Evolutionary conservation across 2,113 vertebrate genomes (phyloP).

Genomic region (Garra rufa): DNA sequence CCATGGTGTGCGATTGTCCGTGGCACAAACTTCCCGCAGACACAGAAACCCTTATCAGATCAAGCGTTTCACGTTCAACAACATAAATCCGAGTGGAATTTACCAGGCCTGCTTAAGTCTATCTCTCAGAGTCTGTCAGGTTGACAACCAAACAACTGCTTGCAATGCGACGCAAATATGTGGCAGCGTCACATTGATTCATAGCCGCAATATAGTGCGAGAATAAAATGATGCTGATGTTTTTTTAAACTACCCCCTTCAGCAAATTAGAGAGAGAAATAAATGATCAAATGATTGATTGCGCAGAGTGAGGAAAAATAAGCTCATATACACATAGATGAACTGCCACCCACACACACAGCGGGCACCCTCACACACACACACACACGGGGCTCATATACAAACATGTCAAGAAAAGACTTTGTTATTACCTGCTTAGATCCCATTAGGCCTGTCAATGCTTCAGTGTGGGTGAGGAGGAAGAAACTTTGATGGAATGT

Average conservation of each 20-base stretch:
- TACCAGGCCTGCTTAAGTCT: slow-evolving; percentile 55
- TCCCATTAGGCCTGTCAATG: slow-evolving; percentile 36
- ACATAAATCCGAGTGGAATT: slow-evolving; percentile 47
- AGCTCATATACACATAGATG: slow-evolving; percentile 27
- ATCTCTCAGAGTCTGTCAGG: slow-evolving; percentile 36
- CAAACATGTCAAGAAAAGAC: slow-evolving; percentile 42
- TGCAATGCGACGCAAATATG: slow-evolving; percentile 42
- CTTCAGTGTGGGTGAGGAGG: slow-evolving; percentile 23
- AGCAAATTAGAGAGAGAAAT: slow-evolving; percentile 29
- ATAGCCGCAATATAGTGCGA: slow-evolving; percentile 54
- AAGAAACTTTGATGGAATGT: slow-evolving; percentile 4
- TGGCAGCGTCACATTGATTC: slow-evolving; percentile 54
- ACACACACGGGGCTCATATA: not conserved
- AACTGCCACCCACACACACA: slow-evolving; percentile 24
- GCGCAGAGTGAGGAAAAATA: slow-evolving; percentile 31
- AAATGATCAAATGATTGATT: slow-evolving; percentile 59
- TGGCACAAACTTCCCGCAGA: slow-evolving; percentile 46
- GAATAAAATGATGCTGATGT: slow-evolving; percentile 59
- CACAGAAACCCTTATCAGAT: slow-evolving; percentile 59
- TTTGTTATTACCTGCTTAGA: slow-evolving; percentile 45
- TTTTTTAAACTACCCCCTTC: slow-evolving; percentile 46
- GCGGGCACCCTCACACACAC: not conserved
- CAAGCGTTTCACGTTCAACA: slow-evolving; percentile 47
- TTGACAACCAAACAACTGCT: slow-evolving; percentile 24
- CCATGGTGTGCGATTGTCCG: slow-evolving; percentile 41